Percentiles rank a stretch among this genome's conserved stretches.
Evolutionary conservation across 2,113 vertebrate genomes (phyloP).

Genomic region (Pongo abelii): DNA sequence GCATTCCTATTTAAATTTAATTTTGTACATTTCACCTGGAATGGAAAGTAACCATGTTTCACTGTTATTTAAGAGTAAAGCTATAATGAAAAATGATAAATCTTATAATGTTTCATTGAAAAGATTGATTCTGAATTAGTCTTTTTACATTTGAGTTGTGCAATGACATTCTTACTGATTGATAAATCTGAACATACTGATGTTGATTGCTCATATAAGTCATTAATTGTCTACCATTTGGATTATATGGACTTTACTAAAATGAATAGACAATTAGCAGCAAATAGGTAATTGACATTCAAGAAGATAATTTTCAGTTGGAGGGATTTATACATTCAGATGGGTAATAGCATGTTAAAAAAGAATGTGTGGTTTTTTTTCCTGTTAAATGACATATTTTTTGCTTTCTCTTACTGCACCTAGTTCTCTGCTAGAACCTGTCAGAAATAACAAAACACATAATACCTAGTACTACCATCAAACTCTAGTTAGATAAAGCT

Average conservation of each 20-base stretch:
- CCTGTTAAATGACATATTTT: not conserved
- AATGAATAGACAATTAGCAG: not conserved
- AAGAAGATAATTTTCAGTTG: not conserved
- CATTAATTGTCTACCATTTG: not conserved
- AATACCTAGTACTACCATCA: not conserved
- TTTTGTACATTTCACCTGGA: not conserved
- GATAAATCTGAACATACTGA: not conserved
- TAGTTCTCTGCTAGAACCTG: not conserved
- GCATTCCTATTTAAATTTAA: not conserved
- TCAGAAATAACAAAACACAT: slow-evolving; percentile 33
- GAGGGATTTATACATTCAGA: not conserved
- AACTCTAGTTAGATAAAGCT: slow-evolving; percentile 36
- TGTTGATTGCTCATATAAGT: not conserved
- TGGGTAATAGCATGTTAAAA: slow-evolving; percentile 8
- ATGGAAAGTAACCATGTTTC: not conserved
- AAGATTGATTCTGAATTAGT: not conserved
- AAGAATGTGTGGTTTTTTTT: not conserved
- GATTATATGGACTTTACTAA: slow-evolving; percentile 31
- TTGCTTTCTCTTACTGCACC: not conserved
- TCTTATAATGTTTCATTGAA: not conserved
- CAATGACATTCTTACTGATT: not conserved
- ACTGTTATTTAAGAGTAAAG: not conserved
- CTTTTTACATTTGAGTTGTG: not conserved
- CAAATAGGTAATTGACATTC: not conserved
- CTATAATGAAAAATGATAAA: not conserved